Base-by-base conservation (phyloP, 2,113 vertebrate species). In the Myotis brandtii region DNA sequence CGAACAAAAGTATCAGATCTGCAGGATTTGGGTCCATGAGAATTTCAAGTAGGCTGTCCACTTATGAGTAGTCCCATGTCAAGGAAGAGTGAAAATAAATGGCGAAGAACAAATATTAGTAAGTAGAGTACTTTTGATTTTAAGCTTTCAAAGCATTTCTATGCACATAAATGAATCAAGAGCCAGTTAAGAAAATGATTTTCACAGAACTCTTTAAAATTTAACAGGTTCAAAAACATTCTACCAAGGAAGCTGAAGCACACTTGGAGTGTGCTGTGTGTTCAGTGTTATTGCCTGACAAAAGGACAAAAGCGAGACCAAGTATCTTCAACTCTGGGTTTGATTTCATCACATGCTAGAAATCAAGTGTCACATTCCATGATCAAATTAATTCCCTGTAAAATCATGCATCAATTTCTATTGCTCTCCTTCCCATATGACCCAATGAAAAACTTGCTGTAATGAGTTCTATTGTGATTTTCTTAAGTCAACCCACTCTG, bases 301-400 rank as follows among this genome's bases (percentile, higher is more conserved):
- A 83, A 97, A 93, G 94, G 97, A 96, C 85, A 97, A 90, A 98
- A 97, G 88, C 86, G 94, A 97, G 97, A 98, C 96, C 40, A 91
- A 97, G 94, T 92, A 95, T n/a, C 48, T 97, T 97, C 83, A 97
- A 86, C 95, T 97, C 86, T 43, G 96, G 87, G 94, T 97, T 97
- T 88, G 73, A 97, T 98, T 98, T 97, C 97, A 97, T 97, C 77
- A 0, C 97, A 88, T 96, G 85, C 96, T 97, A 96, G 97, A 97
- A 98, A 98, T 97, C 9, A 62, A 27, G 59, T 27, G 59, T 62
- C 25, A 62, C 59, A 97, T 97, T 97, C 87, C 96, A 96, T 97
- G 94, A 98, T 98, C 98, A 97, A 97, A 98, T 95, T 97, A 98
- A 98, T 98, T 96, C 94, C 96, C 95, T 97, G 69, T 97, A 96